Conservation (phyloP, 2,888 invertebrate species). For the Herminia tarsipennalis region DNA sequence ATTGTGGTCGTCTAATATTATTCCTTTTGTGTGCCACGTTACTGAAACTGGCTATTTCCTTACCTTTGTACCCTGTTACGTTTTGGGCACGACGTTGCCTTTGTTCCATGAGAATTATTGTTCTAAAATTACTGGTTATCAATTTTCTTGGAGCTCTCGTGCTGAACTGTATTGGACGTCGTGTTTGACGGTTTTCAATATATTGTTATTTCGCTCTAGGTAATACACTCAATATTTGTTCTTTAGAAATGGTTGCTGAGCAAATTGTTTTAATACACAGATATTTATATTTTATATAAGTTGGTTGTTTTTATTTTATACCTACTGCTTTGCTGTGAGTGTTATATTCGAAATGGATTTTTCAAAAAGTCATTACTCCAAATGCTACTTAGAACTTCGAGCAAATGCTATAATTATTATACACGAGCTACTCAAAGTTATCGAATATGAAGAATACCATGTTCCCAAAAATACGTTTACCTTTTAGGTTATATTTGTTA, state of each 20-base stretch:
- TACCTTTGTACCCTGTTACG: constrained; percentile 64
- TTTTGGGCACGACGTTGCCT: constrained; percentile 48
- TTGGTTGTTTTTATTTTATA: too few species aligned
- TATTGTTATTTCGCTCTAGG: too few species aligned
- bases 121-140: constrained; percentile 53
- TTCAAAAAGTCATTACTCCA: background rate
- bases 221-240: background rate
- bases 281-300: too few species aligned
- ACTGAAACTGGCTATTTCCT: constrained; percentile 76
- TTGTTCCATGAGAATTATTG: constrained; percentile 58
- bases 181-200: background rate
- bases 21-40: constrained; percentile 57
- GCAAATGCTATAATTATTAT: background rate
- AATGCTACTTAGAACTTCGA: background rate
- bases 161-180: constrained; percentile 1
- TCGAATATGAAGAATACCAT: background rate
- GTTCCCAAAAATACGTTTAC: constrained; percentile 4
- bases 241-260: too few species aligned
- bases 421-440: background rate
- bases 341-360: too few species aligned
- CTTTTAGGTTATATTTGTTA: constrained; percentile 14
- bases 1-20: constrained; percentile 72
- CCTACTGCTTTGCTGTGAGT: too few species aligned
- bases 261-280: too few species aligned
- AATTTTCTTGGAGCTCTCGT: constrained; percentile 49